Evolutionary conservation across 1,140 invertebrate genomes (phyloP).

Genomic region (Cheumatopsyche charites): DNA sequence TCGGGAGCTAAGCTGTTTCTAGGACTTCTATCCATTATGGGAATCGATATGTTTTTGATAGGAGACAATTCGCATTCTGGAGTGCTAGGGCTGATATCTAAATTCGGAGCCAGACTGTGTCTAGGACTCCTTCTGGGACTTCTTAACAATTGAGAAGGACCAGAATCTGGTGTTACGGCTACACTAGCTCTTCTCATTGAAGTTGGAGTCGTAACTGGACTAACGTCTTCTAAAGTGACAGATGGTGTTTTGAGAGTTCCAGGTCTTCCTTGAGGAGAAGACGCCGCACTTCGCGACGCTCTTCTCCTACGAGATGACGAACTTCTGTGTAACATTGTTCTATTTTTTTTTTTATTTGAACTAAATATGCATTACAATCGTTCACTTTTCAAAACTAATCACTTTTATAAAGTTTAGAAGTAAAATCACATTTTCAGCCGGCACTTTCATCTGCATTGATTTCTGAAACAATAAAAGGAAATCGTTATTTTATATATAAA

Average conservation of each 20-base stretch:
- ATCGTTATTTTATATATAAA: background rate
- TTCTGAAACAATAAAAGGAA: conserved; percentile 6
- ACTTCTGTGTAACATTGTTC: conserved; percentile 66
- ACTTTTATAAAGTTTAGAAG: background rate
- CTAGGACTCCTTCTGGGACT: conserved; percentile 58
- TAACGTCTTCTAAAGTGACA: conserved; percentile 50
- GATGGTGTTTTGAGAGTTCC: conserved; percentile 52
- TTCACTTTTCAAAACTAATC: background rate
- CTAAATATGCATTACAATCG: background rate
- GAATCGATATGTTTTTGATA: conserved; percentile 50
- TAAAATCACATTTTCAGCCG: background rate
- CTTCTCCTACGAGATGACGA: conserved; percentile 70
- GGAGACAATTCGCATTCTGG: conserved; percentile 36
- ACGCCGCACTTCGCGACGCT: conserved; percentile 68
- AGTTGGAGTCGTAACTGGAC: conserved; percentile 58
- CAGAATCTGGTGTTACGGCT: conserved; percentile 39
- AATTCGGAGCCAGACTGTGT: conserved; percentile 60
- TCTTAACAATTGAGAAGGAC: conserved; percentile 53
- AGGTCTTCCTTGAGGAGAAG: conserved; percentile 64
- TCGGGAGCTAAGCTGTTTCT: conserved; percentile 68
- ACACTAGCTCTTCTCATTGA: conserved; percentile 49
- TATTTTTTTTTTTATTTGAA: background rate
- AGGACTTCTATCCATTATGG: conserved; percentile 64
- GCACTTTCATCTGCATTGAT: background rate
- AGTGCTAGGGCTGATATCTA: conserved; percentile 55